Percentiles rank a stretch among this genome's conserved stretches.
phyloP scores from a whole-genome alignment of 2,888 invertebrate genomes.

The Buathra laborator region DNA sequence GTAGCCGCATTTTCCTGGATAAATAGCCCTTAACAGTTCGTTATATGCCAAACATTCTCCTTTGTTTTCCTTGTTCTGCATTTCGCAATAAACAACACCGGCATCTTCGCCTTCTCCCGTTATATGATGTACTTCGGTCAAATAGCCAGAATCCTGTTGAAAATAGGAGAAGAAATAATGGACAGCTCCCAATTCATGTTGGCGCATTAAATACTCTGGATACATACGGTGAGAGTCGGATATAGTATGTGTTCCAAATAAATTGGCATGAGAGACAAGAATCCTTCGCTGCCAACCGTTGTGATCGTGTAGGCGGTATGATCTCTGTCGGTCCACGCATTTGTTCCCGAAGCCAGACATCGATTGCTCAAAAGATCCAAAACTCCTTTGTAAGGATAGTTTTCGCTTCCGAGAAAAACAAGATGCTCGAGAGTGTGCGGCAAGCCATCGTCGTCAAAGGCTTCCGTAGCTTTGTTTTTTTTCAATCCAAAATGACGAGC shows the following conservation, averaged over 20 bases:
- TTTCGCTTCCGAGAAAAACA: conserved; percentile 95
- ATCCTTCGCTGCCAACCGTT: conserved; percentile 95
- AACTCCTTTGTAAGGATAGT: conserved; percentile 96
- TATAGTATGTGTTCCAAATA: conserved; percentile 96
- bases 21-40: conserved; percentile 90
- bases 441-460: conserved; percentile 95
- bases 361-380: conserved; percentile 95
- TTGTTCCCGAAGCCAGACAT: conserved; percentile 96
- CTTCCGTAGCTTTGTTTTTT: conserved; percentile 92
- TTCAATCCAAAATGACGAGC: not conserved
- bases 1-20: conserved; percentile 94
- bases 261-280: conserved; percentile 94
- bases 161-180: not conserved
- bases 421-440: conserved; percentile 97
- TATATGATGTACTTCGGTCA: conserved; percentile 97
- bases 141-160: conserved; percentile 91
- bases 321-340: conserved; percentile 95
- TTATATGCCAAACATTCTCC: conserved; percentile 90
- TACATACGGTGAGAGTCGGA: conserved; percentile 90
- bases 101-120: conserved; percentile 95
- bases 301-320: conserved; percentile 96
- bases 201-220: too few relatives aligned
- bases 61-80: conserved; percentile 95
- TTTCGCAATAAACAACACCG: conserved; percentile 98
- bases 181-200: not conserved